A percentile compares a stretch with the other conserved stretches of the same genome.
Evolutionary conservation across 2,888 invertebrate species (phyloP).

Genomic region (Vesta saturnalis): DNA sequence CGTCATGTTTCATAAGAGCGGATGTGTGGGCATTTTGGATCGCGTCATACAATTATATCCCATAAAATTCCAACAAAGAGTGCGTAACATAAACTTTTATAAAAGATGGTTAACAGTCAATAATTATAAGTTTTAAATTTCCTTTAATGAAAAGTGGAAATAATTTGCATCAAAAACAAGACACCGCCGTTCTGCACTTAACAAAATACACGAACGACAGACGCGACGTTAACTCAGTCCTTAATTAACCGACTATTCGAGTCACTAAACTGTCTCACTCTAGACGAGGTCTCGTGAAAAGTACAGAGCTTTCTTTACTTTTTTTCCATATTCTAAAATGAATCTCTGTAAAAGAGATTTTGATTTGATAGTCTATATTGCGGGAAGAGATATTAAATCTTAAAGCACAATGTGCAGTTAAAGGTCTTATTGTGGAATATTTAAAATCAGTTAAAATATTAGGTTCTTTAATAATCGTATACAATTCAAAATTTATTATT

Average conservation of each 20-base stretch:
- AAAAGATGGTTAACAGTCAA: too few relatives aligned
- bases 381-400: too few relatives aligned
- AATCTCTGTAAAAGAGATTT: slow-evolving; percentile 1
- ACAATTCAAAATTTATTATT: too few relatives aligned
- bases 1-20: too few relatives aligned
- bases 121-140: slow-evolving; percentile 17
- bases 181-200: slow-evolving; percentile 11
- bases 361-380: slow-evolving; percentile 24
- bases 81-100: too few relatives aligned
- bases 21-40: too few relatives aligned
- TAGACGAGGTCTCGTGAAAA: slow-evolving; percentile 28
- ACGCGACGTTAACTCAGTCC: slow-evolving; percentile 21
- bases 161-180: slow-evolving; percentile 26
- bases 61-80: too few relatives aligned
- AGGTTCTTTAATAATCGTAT: too few relatives aligned
- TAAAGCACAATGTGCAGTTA: too few relatives aligned
- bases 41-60: too few relatives aligned
- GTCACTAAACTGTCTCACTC: slow-evolving; percentile 28
- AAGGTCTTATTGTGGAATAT: too few relatives aligned
- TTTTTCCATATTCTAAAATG: slow-evolving; percentile 14
- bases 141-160: slow-evolving; percentile 14
- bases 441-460: too few relatives aligned
- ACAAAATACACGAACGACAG: slow-evolving; percentile 20
- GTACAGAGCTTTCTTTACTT: slow-evolving; percentile 20
- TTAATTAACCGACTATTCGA: slow-evolving; percentile 29